phyloP scores from a whole-genome alignment of 2,113 vertebrate genomes.

The Acrocephalus arundinaceus region DNA sequence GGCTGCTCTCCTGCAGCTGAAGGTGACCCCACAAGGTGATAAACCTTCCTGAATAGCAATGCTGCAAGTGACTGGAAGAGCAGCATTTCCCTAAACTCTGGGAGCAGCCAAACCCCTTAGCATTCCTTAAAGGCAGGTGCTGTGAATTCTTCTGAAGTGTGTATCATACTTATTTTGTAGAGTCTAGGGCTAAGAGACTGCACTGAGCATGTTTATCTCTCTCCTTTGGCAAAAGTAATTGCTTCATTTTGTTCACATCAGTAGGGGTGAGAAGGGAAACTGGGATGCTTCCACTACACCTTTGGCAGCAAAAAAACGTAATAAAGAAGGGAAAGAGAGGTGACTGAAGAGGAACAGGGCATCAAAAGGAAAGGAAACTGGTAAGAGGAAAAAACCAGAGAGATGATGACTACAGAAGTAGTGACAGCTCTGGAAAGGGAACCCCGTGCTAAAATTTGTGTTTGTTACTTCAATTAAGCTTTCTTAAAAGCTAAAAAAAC shows the following conservation, averaged over 20 bases:
- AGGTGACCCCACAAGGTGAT: background rate
- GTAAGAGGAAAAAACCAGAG: background rate
- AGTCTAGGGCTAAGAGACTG: background rate
- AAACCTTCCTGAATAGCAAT: background rate
- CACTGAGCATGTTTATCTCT: background rate
- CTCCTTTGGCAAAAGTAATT: background rate
- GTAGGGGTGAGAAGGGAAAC: background rate
- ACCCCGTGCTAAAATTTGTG: background rate
- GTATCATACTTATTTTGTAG: background rate
- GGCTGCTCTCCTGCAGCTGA: background rate
- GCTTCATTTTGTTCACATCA: background rate
- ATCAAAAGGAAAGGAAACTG: background rate
- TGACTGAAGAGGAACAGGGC: background rate
- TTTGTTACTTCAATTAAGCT: background rate
- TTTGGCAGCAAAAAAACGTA: background rate
- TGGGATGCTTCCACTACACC: background rate
- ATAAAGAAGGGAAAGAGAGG: background rate
- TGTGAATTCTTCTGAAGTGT: background rate
- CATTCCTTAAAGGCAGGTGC: background rate
- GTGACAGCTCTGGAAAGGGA: background rate
- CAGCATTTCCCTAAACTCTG: background rate
- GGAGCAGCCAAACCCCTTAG: background rate
- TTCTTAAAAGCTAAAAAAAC: no score
- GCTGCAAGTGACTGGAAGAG: background rate
- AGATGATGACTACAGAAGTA: background rate